These are phyloP conservation scores for Orycteropus afer DNA, from an alignment of 2,113 vertebrate genomes.

Conservation along the genomic window DNA sequence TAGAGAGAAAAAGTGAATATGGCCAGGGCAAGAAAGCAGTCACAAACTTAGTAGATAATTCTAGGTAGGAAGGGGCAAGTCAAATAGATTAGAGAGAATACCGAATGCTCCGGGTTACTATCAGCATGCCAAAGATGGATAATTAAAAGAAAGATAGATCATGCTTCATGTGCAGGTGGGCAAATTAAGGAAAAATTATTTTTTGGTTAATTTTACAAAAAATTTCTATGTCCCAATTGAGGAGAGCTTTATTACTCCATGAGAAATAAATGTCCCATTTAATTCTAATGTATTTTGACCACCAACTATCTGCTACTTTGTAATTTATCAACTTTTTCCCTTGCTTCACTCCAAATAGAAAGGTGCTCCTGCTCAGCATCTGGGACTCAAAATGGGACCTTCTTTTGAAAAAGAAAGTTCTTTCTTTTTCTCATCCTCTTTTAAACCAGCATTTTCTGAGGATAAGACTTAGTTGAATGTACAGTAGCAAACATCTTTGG, in stretches of 20 bases:
- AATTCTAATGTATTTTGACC: conserved; percentile 20
- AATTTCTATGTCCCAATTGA: neutral
- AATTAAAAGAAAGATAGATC: conserved; percentile 47
- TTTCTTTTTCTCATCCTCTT: neutral
- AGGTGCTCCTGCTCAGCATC: neutral
- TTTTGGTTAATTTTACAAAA: conserved; percentile 42
- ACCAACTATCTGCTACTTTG: neutral
- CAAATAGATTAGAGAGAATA: neutral
- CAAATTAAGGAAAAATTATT: conserved; percentile 27
- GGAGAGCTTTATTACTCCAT: conserved; percentile 26
- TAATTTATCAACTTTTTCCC: neutral
- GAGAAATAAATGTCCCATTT: conserved; percentile 27
- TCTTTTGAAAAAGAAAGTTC: neutral
- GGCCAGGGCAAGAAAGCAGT: neutral
- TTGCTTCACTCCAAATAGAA: neutral
- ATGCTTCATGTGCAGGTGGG: neutral
- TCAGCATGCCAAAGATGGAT: neutral
- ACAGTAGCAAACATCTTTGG: conserved; percentile 26
- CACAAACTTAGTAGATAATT: conserved; percentile 23
- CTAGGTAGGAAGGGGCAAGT: neutral
- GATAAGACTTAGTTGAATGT: neutral
- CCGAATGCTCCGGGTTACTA: neutral
- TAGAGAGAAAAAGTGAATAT: neutral
- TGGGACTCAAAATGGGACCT: neutral
- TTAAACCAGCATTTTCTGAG: conserved; percentile 52